Conservation (phyloP, 1,140 invertebrate genomes). For the Drosophila obscura region DNA sequence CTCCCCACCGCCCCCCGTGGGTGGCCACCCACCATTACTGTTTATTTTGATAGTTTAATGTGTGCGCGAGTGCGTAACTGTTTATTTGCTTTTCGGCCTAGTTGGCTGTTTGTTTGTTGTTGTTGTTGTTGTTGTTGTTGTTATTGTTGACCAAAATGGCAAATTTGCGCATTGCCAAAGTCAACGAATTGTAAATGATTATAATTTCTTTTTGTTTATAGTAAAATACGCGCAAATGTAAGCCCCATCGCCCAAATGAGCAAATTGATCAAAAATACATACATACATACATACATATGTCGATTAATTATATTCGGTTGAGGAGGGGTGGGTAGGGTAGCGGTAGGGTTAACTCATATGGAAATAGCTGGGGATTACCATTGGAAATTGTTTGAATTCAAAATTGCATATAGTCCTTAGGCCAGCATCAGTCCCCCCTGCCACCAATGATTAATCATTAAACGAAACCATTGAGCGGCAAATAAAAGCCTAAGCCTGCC, state of each 20-base stretch:
- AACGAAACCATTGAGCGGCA: slow-evolving; percentile 4
- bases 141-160: slow-evolving; percentile 62
- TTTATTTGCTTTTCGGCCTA: slow-evolving; percentile 59
- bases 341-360: too few relatives aligned
- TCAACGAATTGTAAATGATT: slow-evolving; percentile 80
- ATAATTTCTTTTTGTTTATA: slow-evolving; percentile 60
- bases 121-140: slow-evolving; percentile 28
- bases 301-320: too few relatives aligned
- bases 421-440: neutral
- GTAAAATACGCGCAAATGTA: slow-evolving; percentile 49
- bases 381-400: neutral
- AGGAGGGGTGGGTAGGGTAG: too few relatives aligned
- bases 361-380: too few relatives aligned
- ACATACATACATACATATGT: neutral
- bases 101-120: neutral
- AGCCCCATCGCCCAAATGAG: slow-evolving; percentile 16
- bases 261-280: slow-evolving; percentile 1
- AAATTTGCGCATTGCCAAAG: slow-evolving; percentile 74
- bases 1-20: neutral
- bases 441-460: slow-evolving; percentile 54
- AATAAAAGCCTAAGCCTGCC: slow-evolving; percentile 34
- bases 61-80: slow-evolving; percentile 35
- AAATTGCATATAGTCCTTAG: slow-evolving; percentile 4
- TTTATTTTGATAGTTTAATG: slow-evolving; percentile 78
- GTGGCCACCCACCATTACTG: slow-evolving; percentile 31